Evolutionary conservation across 2,888 invertebrate genomes (phyloP).

Genomic region (Coenonympha arcania): DNA sequence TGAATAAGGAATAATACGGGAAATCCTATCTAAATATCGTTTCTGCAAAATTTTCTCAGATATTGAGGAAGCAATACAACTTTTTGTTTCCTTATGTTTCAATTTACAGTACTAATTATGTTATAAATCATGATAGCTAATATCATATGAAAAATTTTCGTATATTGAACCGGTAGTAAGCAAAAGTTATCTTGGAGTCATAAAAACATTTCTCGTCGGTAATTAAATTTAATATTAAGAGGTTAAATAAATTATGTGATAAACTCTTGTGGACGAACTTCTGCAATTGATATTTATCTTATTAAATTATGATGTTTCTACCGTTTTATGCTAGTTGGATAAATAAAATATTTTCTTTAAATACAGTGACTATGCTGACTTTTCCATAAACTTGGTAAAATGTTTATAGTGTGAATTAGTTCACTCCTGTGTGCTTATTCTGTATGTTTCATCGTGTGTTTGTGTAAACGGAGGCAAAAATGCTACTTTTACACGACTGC

Average conservation of each 20-base stretch:
- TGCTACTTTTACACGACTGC: too few species aligned
- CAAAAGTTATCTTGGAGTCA: slow-evolving; percentile 21
- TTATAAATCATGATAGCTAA: slow-evolving; percentile 15
- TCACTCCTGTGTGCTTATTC: too few species aligned
- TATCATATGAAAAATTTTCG: slow-evolving; percentile 51
- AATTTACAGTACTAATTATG: neutral
- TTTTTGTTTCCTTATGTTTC: neutral
- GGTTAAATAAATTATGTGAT: slow-evolving; percentile 20
- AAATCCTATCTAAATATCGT: too few species aligned
- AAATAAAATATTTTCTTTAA: neutral
- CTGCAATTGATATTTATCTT: slow-evolving; percentile 4
- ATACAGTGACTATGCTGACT: neutral
- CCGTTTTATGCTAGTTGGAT: neutral
- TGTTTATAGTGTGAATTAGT: too few species aligned
- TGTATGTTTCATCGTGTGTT: too few species aligned
- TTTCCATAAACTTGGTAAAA: too few species aligned
- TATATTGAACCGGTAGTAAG: slow-evolving; percentile 42
- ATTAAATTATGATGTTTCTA: neutral
- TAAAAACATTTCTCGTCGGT: slow-evolving; percentile 20
- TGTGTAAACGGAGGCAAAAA: too few species aligned
- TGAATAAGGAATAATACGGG: neutral
- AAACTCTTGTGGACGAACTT: slow-evolving; percentile 14
- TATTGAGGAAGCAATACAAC: neutral
- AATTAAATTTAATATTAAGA: slow-evolving; percentile 21
- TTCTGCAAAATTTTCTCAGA: neutral